Evolutionary conservation across 2,888 invertebrate species (phyloP).

Genomic region (Drosophila lacicola): DNA sequence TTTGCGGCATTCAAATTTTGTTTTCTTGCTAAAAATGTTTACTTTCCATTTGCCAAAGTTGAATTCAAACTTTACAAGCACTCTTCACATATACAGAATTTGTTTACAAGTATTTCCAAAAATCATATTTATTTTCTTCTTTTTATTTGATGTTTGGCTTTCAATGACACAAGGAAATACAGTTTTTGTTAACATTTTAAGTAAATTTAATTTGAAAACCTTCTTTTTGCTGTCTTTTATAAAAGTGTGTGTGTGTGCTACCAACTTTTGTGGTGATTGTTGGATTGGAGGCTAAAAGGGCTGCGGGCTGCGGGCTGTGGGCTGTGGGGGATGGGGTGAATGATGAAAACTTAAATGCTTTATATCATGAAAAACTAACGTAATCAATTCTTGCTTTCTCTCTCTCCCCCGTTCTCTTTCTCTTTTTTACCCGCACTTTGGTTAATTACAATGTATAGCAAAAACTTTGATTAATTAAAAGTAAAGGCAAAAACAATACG

Average conservation of each 20-base stretch:
- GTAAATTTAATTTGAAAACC: conserved; percentile 1
- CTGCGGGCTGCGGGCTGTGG: neutral
- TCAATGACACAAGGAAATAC: neutral
- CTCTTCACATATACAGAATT: conserved; percentile 2
- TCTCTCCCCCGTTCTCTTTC: conserved; percentile 1
- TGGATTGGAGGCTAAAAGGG: conserved; percentile 19
- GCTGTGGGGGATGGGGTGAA: neutral
- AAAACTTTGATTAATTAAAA: conserved; percentile 74
- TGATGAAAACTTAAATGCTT: conserved; percentile 32
- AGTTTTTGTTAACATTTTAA: neutral
- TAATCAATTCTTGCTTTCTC: conserved; percentile 58
- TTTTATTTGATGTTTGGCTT: neutral
- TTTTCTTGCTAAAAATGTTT: neutral
- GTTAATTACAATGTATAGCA: conserved; percentile 62
- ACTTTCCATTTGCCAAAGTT: neutral
- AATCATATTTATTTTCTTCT: no score
- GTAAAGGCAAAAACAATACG: conserved; percentile 41
- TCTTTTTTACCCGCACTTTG: conserved; percentile 13
- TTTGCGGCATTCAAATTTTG: neutral
- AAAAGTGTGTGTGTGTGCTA: conserved; percentile 10
- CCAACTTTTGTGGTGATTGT: conserved; percentile 12
- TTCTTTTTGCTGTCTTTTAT: neutral
- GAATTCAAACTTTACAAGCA: neutral
- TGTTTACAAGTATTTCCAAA: neutral
- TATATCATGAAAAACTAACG: conserved; percentile 60